Evolutionary conservation across 2,797 vertebrate genomes (phyloP), one percentile per base, ranked within the genome.

Genomic region (Aulostomus chinensis): DNA sequence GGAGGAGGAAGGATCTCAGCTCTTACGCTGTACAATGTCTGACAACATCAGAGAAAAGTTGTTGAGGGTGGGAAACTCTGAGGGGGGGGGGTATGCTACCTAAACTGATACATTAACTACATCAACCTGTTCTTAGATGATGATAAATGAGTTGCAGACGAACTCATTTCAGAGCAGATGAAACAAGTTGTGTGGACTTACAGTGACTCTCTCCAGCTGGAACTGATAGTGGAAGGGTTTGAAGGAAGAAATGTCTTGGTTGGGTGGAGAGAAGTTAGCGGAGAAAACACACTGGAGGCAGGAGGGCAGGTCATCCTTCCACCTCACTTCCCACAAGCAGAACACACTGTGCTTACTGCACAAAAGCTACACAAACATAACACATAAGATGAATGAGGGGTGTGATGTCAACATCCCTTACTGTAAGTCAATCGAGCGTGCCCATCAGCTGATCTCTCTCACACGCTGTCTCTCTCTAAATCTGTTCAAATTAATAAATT

Each of bases 251-350:
- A 81, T 68, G 32, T 92, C 87, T 18, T 76, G 89, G 28, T 90
- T 87, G 49, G 82, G 80, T 0, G 93, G 94, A 25, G 78, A 91
- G 78, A 98, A 98, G 61, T 85, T 90, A 48, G 95, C 82, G 14
- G 94, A 94, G 85, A 98, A 98, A 34, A 82, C 85, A 62, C 93
- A 94, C 68, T 90, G 89, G 48, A 98, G 90, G 50, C 90, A 85
- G 5, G 91, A 69, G 24, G 94, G 93, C 16, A 92, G 90, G 58
- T 92, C 92, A 18, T 77, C 82, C 15, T 79, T 89, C 95, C 95
- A 96, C 65, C 81, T 91, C 76, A 97, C 61, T 87, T 98, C 96
- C 96, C 96, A 99, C 61, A 99, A 66, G 52, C 94, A 97, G 91
- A 94, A 98, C 76, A 94, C 83, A 0, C 89, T 90, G 89, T 97